Evolutionary conservation across 1,140 invertebrate species (phyloP).

Genomic region (Sarcophaga bullata): DNA sequence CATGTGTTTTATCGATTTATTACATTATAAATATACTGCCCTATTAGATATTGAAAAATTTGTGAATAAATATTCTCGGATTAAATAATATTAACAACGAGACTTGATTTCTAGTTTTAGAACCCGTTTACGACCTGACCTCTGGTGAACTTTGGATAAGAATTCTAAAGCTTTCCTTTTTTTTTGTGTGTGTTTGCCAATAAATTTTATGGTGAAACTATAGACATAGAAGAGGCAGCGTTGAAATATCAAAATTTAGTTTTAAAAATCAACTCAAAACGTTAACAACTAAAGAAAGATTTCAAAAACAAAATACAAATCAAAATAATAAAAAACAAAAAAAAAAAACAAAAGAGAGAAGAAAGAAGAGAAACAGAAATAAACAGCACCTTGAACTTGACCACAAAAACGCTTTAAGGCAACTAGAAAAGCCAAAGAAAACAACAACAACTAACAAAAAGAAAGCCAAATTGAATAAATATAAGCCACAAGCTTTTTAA

Average conservation of each 20-base stretch:
- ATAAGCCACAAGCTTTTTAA: no score
- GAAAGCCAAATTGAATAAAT: not conserved
- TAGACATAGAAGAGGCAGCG: not conserved
- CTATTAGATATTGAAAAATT: no score
- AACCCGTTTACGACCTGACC: slow-evolving; percentile 24
- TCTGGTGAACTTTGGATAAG: not conserved
- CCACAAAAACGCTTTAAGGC: not conserved
- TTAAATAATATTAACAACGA: not conserved
- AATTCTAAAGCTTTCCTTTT: not conserved
- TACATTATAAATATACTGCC: no score
- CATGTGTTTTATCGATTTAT: no score
- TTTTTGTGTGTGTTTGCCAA: not conserved
- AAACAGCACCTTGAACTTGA: slow-evolving; percentile 32
- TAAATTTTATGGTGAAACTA: not conserved
- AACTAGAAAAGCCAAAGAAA: not conserved
- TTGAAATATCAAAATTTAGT: slow-evolving; percentile 21
- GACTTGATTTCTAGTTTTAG: not conserved
- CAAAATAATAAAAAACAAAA: not conserved
- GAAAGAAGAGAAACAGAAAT: not conserved
- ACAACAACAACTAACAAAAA: slow-evolving; percentile 5
- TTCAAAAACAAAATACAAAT: not conserved
- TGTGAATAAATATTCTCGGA: no score
- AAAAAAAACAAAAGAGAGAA: not conserved
- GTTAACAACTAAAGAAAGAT: slow-evolving; percentile 6
- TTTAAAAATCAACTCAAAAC: slow-evolving; percentile 2